phyloP scores from a whole-genome alignment of 2,113 vertebrate genomes.

The Hiodon alosoides region DNA sequence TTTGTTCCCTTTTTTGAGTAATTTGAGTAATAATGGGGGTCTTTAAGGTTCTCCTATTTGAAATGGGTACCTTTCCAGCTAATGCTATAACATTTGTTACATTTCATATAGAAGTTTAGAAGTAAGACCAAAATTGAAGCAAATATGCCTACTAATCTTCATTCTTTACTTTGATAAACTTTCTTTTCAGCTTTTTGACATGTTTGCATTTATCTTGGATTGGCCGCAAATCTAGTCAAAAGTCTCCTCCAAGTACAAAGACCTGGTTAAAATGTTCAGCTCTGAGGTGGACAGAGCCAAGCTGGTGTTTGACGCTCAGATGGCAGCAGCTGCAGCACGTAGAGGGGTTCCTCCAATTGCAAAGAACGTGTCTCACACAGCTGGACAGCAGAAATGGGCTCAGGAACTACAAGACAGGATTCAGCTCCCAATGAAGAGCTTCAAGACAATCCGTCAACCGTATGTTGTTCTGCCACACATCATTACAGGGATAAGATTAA shows the following conservation, averaged over 20 bases:
- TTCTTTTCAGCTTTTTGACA: constrained; percentile 59
- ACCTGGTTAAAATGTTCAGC: constrained; percentile 57
- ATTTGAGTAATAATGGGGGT: too few species aligned
- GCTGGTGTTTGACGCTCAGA: constrained; percentile 52
- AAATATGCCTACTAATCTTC: too few species aligned
- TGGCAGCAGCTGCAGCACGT: fast-evolving
- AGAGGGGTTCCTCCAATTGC: constrained; percentile 25
- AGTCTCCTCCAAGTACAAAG: constrained; percentile 45
- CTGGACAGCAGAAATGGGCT: constrained; percentile 62
- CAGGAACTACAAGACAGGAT: constrained; percentile 65
- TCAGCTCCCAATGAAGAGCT: constrained; percentile 40
- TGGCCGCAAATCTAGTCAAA: constrained; percentile 54
- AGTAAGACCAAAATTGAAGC: too few species aligned
- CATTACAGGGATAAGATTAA: too few species aligned
- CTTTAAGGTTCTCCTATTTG: too few species aligned
- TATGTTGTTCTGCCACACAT: constrained; percentile 39
- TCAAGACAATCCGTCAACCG: constrained; percentile 55
- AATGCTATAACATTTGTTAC: too few species aligned
- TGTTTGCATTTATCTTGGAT: constrained; percentile 64
- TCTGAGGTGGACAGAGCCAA: constrained; percentile 58
- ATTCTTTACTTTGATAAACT: too few species aligned
- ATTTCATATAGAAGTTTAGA: too few species aligned
- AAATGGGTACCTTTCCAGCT: too few species aligned
- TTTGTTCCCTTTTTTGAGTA: not conserved
- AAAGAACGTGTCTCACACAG: constrained; percentile 62